phyloP scores from a whole-genome alignment of 1,140 invertebrate genomes.

The Lutraria rhynchaena region DNA sequence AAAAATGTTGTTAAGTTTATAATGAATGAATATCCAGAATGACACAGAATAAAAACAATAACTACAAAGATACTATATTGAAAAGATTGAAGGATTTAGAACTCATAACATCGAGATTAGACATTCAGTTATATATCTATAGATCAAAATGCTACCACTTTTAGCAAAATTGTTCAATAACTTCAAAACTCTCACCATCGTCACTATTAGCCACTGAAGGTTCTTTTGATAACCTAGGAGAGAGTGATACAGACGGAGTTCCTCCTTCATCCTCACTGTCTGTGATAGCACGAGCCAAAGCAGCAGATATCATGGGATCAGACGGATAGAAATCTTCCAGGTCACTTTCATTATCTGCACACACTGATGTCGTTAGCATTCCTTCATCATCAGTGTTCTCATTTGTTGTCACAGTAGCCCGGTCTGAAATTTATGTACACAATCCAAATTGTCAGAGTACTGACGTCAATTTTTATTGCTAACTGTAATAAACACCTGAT shows the following conservation, averaged over 20 bases:
- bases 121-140: too few relatives aligned
- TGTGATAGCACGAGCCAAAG: constrained; percentile 76
- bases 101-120: too few relatives aligned
- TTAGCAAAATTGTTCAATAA: too few relatives aligned
- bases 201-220: constrained; percentile 72
- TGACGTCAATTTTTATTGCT: too few relatives aligned
- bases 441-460: too few relatives aligned
- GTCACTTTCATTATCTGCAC: constrained; percentile 67
- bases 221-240: constrained; percentile 74
- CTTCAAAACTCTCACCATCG: constrained; percentile 55
- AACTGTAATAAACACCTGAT: too few relatives aligned
- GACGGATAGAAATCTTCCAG: constrained; percentile 70
- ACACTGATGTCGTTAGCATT: constrained; percentile 29
- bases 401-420: constrained; percentile 12
- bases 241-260: constrained; percentile 65
- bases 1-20: too few relatives aligned
- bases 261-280: constrained; percentile 78
- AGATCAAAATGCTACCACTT: too few relatives aligned
- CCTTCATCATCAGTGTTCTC: constrained; percentile 42
- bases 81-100: too few relatives aligned
- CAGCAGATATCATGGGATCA: constrained; percentile 73
- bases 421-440: constrained; percentile 41
- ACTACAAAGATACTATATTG: too few relatives aligned
- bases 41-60: too few relatives aligned
- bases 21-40: too few relatives aligned